Evolutionary conservation across 2,888 invertebrate species (phyloP), one percentile per base, ranked within the genome.

Genomic region (Calliphora vomitoria): DNA sequence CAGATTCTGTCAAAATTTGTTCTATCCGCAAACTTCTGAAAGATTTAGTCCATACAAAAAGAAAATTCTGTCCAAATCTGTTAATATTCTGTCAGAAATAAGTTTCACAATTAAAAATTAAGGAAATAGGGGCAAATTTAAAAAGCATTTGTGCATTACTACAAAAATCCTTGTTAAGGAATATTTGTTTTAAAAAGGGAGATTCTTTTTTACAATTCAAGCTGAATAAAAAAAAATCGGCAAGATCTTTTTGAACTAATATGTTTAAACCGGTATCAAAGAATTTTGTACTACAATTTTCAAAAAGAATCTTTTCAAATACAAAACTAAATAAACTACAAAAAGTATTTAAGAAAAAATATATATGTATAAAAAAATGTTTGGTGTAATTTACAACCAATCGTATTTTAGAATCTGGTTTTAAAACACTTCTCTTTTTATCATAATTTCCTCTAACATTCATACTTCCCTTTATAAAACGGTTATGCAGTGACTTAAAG

Each of bases 401-500:
- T 15, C 5, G 11, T 47, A 11, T 71, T 82, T 69, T 83, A 69
- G 75, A 82, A 82, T 71, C 53, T 78, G 62, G 66, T 75, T 62
- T 47, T 64, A 60, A 8, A 20, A 1, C 11, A 58, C 50, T 31
- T 50, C 8, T 25, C 8, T 25, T 18, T 74, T 6, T 50, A 50
- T 18, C 18, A 20, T 25, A 13, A 18, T 50, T 66, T 44, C 10
- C 10, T 75, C 20, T 62, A 25, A 25, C 25, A 25, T 25, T 25
- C 5, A 60, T 20, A 18, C 6, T 66, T 78, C 18, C 66, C 55
- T 50, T 35, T 8, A 13, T 5, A 47, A 53, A 60, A 75, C 10
- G n/a, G n/a, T 53, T 13, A 1, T 20, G 64, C 25, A 60, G 53
- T 20, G 20, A 84, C 81, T 92, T 89, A 92, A 53, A 92, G 92